phyloP scores from a whole-genome alignment of 2,113 vertebrate species.

The Nibea coibor region DNA sequence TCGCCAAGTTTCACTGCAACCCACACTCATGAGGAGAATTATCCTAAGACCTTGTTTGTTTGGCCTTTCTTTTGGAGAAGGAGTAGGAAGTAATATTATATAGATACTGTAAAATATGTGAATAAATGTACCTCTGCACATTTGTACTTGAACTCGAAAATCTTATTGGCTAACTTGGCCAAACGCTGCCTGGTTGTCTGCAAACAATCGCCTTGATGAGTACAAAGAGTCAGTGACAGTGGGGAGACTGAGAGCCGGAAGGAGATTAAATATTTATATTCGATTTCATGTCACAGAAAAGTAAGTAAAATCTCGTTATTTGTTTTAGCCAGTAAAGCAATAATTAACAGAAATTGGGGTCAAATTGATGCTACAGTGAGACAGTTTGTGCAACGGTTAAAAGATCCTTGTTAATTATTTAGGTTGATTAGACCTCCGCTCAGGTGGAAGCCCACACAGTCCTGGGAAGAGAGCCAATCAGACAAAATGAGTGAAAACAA shows the following conservation, averaged over 20 bases:
- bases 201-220: conserved; percentile 31
- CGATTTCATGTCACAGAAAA: not conserved
- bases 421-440: conserved; percentile 11
- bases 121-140: not conserved
- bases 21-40: conserved; percentile 20
- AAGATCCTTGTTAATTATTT: conserved; percentile 24
- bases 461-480: conserved; percentile 6
- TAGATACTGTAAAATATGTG: no score
- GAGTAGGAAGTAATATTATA: not conserved
- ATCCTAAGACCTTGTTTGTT: not conserved
- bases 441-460: not conserved
- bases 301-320: not conserved
- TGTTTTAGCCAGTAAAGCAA: not conserved
- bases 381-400: not conserved
- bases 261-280: not conserved
- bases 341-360: conserved; percentile 16
- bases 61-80: not conserved
- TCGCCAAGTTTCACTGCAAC: conserved; percentile 18
- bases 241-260: not conserved
- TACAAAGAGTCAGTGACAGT: conserved; percentile 1
- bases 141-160: conserved; percentile 1
- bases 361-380: not conserved
- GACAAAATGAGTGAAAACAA: not conserved
- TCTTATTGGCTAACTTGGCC: not conserved
- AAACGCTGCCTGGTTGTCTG: conserved; percentile 11